Conservation (phyloP, 2,888 invertebrate genomes). For the Oegoconia quadripuncta region DNA sequence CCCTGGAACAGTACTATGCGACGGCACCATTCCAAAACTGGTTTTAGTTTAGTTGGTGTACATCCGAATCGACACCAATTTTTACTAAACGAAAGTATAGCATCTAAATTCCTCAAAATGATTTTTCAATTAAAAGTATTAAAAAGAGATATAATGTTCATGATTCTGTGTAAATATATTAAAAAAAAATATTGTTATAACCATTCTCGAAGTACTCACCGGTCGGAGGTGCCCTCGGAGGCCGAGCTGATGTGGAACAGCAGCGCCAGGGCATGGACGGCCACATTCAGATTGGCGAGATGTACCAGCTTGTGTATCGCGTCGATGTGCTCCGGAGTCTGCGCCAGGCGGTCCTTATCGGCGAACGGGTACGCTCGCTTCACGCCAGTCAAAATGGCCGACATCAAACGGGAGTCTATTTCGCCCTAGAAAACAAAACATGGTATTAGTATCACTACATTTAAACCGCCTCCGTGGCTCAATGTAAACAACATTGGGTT, state of each 20-base stretch:
- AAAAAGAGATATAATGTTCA: too few species aligned
- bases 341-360: constrained; percentile 75
- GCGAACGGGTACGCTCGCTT: constrained; percentile 92
- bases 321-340: constrained; percentile 81
- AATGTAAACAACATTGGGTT: too few species aligned
- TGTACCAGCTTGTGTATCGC: constrained; percentile 88
- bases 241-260: constrained; percentile 76
- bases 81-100: too few species aligned
- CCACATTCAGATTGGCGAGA: constrained; percentile 81
- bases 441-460: constrained; percentile 18
- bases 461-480: too few species aligned
- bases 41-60: too few species aligned
- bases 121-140: too few species aligned
- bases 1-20: too few species aligned
- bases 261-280: constrained; percentile 75
- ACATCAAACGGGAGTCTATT: constrained; percentile 88
- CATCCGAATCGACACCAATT: too few species aligned
- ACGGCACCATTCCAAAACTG: too few species aligned
- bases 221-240: constrained; percentile 69
- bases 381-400: constrained; percentile 87
- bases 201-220: constrained; percentile 52
- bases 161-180: too few species aligned
- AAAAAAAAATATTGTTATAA: background rate
- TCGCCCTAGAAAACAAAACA: constrained; percentile 72
- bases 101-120: too few species aligned